These are phyloP conservation scores for Drosophila affinis DNA, from an alignment of 2,888 invertebrate species.

Conservation along the genomic window DNA sequence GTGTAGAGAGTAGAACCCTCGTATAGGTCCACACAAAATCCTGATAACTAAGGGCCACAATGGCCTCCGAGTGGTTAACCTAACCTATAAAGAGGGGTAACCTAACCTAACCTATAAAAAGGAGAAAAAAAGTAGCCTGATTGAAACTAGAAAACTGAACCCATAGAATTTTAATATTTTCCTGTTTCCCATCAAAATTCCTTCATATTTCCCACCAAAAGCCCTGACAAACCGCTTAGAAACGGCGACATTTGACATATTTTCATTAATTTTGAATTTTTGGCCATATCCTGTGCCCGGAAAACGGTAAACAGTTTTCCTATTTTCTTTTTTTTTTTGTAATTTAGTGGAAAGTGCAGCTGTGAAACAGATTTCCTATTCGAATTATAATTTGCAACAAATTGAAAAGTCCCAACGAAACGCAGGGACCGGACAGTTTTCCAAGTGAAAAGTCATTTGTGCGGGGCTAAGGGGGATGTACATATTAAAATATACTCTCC, in stretches of 20 bases:
- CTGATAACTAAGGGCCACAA: too few species aligned
- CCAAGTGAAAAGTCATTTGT: neutral
- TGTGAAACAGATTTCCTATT: conserved; percentile 25
- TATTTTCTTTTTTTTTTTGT: neutral
- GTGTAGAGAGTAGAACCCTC: too few species aligned
- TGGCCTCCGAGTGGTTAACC: too few species aligned
- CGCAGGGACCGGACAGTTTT: conserved; percentile 17
- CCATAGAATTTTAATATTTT: too few species aligned
- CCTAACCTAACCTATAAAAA: too few species aligned
- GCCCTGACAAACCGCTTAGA: neutral
- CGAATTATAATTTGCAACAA: conserved; percentile 33
- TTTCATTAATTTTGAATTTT: conserved; percentile 18
- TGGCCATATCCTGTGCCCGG: conserved; percentile 5
- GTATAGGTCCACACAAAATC: too few species aligned
- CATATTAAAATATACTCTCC: neutral
- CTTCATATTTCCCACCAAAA: neutral
- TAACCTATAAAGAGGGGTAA: too few species aligned
- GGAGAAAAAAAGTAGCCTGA: too few species aligned
- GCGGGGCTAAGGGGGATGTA: neutral
- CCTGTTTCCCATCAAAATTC: too few species aligned
- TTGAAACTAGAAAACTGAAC: too few species aligned
- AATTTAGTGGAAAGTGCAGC: conserved; percentile 14
- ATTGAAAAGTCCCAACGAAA: conserved; percentile 35
- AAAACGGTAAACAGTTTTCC: conserved; percentile 25
- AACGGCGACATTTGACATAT: neutral